phyloP scores from a whole-genome alignment of 2,888 invertebrate genomes.

The Cyclophora albipunctata region DNA sequence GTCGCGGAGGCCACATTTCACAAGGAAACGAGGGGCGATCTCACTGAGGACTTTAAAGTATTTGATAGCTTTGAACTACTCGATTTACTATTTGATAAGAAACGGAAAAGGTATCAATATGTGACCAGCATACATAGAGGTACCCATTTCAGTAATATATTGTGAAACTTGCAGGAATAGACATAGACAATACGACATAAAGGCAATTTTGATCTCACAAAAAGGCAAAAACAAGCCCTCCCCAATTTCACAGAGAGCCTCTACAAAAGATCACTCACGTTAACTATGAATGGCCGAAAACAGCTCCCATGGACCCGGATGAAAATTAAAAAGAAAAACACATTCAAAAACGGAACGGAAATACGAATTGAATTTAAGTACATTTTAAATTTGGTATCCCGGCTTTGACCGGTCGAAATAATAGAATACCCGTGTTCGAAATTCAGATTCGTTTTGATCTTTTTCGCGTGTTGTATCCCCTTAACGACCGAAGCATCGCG shows the following conservation, averaged over 20 bases:
- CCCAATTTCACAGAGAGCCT: slow-evolving; percentile 70
- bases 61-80: slow-evolving; percentile 19
- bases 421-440: slow-evolving; percentile 60
- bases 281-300: slow-evolving; percentile 71
- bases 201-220: slow-evolving; percentile 61
- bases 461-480: slow-evolving; percentile 57
- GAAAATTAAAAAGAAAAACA: slow-evolving; percentile 64
- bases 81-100: slow-evolving; percentile 18
- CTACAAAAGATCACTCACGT: slow-evolving; percentile 71
- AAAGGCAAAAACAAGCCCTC: slow-evolving; percentile 59
- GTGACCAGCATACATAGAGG: slow-evolving; percentile 1
- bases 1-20: slow-evolving; percentile 45
- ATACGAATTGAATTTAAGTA: slow-evolving; percentile 72
- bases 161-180: slow-evolving; percentile 10
- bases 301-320: slow-evolving; percentile 57
- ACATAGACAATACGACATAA: slow-evolving; percentile 37
- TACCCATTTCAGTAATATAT: too few species aligned
- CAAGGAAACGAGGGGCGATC: slow-evolving; percentile 33
- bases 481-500: slow-evolving; percentile 60
- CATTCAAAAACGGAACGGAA: slow-evolving; percentile 56
- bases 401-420: slow-evolving; percentile 66
- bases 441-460: slow-evolving; percentile 66
- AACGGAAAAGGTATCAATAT: slow-evolving; percentile 7
- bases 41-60: slow-evolving; percentile 41
- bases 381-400: slow-evolving; percentile 66